Conservation (phyloP, 2,797 vertebrate genomes). For the Champsocephalus gunnari region DNA sequence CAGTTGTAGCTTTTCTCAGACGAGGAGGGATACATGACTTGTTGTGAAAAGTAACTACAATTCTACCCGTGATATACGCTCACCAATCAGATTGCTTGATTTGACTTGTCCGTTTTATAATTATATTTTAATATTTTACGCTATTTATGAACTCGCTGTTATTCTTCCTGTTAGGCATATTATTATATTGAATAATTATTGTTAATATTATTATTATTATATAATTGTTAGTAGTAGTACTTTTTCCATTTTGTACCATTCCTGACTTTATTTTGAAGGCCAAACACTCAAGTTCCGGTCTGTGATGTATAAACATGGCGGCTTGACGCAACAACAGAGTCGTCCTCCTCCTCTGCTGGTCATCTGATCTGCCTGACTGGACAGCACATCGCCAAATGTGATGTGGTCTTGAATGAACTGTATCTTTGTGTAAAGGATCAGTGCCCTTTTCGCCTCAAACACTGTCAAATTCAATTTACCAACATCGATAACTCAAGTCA, state of each 20-base stretch:
- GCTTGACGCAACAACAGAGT: constrained; percentile 9
- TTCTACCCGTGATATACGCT: no score
- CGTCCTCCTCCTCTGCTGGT: constrained; percentile 29
- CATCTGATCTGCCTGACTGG: constrained; percentile 38
- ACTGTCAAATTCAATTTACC: no score
- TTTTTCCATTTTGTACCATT: background rate
- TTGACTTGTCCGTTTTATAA: no score
- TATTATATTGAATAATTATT: background rate
- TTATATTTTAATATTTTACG: no score
- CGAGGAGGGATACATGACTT: no score
- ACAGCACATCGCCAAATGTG: constrained; percentile 1
- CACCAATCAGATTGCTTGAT: no score
- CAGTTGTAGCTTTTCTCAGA: no score
- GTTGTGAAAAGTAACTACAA: no score
- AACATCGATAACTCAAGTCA: no score
- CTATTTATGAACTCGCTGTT: background rate
- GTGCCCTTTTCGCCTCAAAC: background rate
- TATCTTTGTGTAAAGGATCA: no score
- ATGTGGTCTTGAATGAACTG: background rate
- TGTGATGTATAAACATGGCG: rapidly evolving
- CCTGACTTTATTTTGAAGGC: constrained; percentile 47
- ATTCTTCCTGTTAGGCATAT: background rate
- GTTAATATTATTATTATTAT: background rate
- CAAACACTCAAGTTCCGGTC: background rate
- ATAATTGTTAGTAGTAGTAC: background rate